phyloP scores from a whole-genome alignment of 2,888 invertebrate genomes.

The Notocelia uddmanniana region DNA sequence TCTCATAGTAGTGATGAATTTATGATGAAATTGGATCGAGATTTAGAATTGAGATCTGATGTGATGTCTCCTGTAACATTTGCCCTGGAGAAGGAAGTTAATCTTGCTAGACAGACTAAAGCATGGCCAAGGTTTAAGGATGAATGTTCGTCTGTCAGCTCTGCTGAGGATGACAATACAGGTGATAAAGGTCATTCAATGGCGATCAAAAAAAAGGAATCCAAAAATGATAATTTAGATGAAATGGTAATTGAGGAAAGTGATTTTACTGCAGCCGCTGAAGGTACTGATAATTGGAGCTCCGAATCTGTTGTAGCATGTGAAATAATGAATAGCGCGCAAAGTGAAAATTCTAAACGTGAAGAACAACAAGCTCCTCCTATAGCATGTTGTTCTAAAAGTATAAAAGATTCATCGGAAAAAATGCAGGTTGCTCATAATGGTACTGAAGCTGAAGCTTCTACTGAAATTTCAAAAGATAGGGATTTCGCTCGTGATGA shows the following conservation, averaged over 20 bases:
- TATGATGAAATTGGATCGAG: conserved; percentile 8
- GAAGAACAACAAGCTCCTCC: not conserved
- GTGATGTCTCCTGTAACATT: conserved; percentile 16
- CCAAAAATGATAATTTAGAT: not conserved
- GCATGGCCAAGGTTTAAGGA: conserved; percentile 24
- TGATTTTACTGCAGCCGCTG: not conserved
- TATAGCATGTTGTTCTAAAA: not conserved
- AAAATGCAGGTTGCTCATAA: not conserved
- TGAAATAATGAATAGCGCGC: not conserved
- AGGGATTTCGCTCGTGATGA: not conserved
- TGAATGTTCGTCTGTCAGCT: conserved; percentile 22
- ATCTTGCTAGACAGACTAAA: conserved; percentile 25
- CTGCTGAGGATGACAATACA: conserved; percentile 18
- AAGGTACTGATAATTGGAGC: not conserved
- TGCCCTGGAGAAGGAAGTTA: conserved; percentile 14
- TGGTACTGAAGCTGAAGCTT: not conserved
- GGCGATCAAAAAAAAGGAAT: not conserved
- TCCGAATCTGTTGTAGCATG: not conserved
- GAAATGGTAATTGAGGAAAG: not conserved
- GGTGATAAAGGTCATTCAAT: conserved; percentile 5
- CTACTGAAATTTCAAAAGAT: not conserved
- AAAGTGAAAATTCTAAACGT: not conserved
- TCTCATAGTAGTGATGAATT: conserved; percentile 30
- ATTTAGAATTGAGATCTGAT: conserved; percentile 7
- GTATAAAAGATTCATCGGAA: not conserved